phyloP scores from a whole-genome alignment of 2,113 vertebrate species.

The Triplophysa rosa region DNA sequence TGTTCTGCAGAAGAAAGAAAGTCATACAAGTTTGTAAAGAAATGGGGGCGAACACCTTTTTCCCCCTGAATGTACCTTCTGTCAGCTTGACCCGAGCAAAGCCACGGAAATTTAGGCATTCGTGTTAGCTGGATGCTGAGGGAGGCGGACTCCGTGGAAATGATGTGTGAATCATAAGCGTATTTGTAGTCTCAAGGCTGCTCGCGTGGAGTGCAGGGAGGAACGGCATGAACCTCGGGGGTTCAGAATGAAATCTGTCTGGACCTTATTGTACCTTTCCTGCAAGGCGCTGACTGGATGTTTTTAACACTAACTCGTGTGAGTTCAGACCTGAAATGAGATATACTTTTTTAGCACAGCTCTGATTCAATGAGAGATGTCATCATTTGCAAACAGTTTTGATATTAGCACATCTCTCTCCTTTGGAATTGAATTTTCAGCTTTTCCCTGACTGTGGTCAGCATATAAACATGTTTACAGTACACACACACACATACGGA shows the following conservation, averaged over 20 bases:
- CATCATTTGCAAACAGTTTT: conserved; percentile 20
- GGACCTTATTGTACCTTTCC: conserved; percentile 58
- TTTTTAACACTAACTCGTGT: conserved; percentile 41
- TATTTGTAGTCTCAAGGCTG: conserved; percentile 65
- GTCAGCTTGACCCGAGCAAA: not conserved
- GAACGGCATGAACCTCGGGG: conserved; percentile 51
- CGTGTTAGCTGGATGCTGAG: conserved; percentile 24
- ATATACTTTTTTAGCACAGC: conserved; percentile 31
- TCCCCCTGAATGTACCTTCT: not conserved
- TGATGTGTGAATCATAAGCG: conserved; percentile 72
- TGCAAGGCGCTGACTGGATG: conserved; percentile 62
- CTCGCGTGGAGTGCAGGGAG: conserved; percentile 41
- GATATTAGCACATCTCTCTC: conserved; percentile 25
- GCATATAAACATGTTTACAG: not conserved
- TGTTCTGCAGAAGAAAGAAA: no score
- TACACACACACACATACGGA: conserved; percentile 41
- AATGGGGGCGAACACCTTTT: not conserved
- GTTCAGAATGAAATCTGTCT: conserved; percentile 65
- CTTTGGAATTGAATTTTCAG: conserved; percentile 10
- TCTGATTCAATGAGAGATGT: conserved; percentile 25
- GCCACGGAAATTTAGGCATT: not conserved
- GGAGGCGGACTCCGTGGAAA: conserved; percentile 59
- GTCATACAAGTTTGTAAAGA: no score
- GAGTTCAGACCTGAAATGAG: conserved; percentile 3
- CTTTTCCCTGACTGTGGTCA: conserved; percentile 15